Conservation (phyloP, 2,113 vertebrate species). For the Hiodon tergisus region DNA sequence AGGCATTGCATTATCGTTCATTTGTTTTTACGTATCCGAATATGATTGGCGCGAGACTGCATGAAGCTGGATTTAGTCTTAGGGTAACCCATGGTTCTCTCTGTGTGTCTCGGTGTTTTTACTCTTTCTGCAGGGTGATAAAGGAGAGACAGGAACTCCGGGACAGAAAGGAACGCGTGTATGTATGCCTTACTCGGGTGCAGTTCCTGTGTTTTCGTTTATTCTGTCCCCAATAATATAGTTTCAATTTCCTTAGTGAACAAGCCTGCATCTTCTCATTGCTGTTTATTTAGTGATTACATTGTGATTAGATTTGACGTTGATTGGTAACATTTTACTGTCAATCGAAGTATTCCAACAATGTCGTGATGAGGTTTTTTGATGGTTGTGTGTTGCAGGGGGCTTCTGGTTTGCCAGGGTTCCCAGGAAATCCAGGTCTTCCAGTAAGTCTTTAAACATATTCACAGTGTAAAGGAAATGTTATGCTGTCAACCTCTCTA, state of each 20-base stretch:
- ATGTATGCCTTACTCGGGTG: conserved; percentile 45
- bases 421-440: conserved; percentile 88
- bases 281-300: not conserved
- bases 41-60: no score
- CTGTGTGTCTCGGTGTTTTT: conserved; percentile 9
- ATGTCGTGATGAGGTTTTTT: conserved; percentile 3
- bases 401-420: conserved; percentile 76
- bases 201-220: not conserved
- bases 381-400: conserved; percentile 65
- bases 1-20: no score
- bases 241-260: not conserved
- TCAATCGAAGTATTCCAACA: not conserved
- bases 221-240: not conserved
- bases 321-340: not conserved
- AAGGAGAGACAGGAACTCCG: conserved; percentile 71
- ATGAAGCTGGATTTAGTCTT: no score
- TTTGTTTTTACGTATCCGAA: no score
- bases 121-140: conserved; percentile 71
- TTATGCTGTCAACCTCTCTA: no score
- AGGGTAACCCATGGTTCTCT: not conserved
- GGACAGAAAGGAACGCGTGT: conserved; percentile 91
- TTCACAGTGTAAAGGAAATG: not conserved
- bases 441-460: conserved; percentile 71
- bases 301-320: no score
- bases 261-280: not conserved